A percentile compares a stretch with the other conserved stretches of the same genome.
These are phyloP conservation scores for Amyelois transitella DNA, from an alignment of 1,140 invertebrate genomes.

Conservation along the genomic window DNA sequence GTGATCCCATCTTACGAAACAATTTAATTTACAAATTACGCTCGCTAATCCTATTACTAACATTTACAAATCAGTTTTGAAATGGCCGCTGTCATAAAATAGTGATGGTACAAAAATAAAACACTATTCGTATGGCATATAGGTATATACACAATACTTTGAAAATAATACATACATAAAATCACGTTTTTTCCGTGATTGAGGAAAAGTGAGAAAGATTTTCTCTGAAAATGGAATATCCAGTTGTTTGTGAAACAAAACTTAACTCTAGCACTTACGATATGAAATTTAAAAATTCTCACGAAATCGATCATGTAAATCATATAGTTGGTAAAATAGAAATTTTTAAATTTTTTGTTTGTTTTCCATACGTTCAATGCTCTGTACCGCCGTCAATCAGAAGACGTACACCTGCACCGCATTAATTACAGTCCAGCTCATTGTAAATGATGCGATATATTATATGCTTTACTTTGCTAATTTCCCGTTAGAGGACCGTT, in stretches of 20 bases:
- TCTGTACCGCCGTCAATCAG: not conserved
- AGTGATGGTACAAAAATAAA: not conserved
- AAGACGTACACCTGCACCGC: not conserved
- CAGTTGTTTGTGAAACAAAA: no score
- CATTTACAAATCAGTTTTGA: not conserved
- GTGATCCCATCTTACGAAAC: not conserved
- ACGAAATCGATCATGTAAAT: no score
- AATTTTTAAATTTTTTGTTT: not conserved
- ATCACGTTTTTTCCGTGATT: no score
- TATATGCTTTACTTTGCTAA: not conserved
- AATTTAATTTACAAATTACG: not conserved
- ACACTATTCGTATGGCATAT: no score
- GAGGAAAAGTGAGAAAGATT: no score
- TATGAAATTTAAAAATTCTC: no score
- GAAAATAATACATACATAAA: no score
- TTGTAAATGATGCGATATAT: not conserved
- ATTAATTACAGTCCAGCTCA: not conserved
- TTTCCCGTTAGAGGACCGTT: not conserved
- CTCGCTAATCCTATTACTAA: not conserved
- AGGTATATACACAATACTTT: no score
- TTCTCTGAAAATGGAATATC: no score
- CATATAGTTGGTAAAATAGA: no score
- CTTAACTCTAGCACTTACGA: no score
- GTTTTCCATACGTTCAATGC: not conserved
- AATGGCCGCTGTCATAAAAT: not conserved